Evolutionary conservation across 2,113 vertebrate species (phyloP).

Genomic region (Ophiodon elongatus): DNA sequence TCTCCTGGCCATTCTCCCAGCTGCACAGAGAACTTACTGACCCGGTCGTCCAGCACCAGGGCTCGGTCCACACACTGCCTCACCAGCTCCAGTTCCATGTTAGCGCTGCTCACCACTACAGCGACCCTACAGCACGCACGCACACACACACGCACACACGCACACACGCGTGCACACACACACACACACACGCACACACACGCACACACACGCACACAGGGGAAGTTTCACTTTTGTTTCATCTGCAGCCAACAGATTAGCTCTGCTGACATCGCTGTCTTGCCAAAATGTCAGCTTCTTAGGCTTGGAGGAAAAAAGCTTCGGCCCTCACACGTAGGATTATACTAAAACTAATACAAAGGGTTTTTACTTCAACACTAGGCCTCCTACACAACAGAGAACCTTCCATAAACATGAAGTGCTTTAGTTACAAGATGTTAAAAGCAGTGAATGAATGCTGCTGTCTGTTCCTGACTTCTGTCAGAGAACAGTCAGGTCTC

Average conservation of each 20-base stretch:
- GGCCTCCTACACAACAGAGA: not conserved
- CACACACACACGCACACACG: constrained; percentile 7
- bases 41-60: constrained; percentile 87
- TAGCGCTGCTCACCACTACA: constrained; percentile 89
- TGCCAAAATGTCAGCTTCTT: constrained; percentile 28
- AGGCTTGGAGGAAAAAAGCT: not conserved
- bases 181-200: not conserved
- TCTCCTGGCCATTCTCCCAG: constrained; percentile 87
- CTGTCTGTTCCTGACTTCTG: not conserved
- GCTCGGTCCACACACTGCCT: constrained; percentile 89
- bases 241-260: constrained; percentile 49
- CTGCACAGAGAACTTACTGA: constrained; percentile 89
- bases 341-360: constrained; percentile 12
- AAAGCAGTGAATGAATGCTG: not conserved
- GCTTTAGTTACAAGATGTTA: not conserved
- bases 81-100: constrained; percentile 88
- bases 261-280: not conserved
- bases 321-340: not conserved
- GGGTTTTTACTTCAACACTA: not conserved
- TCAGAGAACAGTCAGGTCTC: not conserved
- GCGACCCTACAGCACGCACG: constrained; percentile 84
- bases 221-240: constrained; percentile 3
- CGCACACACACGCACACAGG: constrained; percentile 9
- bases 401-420: not conserved
- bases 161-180: constrained; percentile 5